phyloP scores from a whole-genome alignment of 1,140 invertebrate species.

The Heliconius nattereri region DNA sequence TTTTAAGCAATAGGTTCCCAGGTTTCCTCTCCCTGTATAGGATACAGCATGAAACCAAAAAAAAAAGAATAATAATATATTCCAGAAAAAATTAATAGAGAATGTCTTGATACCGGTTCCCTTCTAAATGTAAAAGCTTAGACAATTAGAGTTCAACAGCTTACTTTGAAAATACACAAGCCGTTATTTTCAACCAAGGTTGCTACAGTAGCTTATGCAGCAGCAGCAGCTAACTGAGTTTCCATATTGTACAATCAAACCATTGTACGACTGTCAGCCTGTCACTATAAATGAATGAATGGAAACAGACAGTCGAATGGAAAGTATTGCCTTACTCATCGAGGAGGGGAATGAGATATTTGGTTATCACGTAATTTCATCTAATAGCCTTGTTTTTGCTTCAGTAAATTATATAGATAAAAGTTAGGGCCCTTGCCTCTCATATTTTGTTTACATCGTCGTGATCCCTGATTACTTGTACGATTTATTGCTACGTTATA shows the following conservation, averaged over 20 bases:
- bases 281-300: neutral
- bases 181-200: neutral
- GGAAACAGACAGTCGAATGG: neutral
- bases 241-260: conserved; percentile 11
- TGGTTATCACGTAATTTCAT: conserved; percentile 44
- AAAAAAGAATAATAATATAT: no score
- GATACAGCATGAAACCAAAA: no score
- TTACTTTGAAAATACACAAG: no score
- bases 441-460: conserved; percentile 33
- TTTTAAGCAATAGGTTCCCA: no score
- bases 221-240: neutral
- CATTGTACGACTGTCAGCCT: neutral
- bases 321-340: conserved; percentile 16
- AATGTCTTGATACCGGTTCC: no score
- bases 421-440: conserved; percentile 36
- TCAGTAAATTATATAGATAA: conserved; percentile 46
- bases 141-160: no score
- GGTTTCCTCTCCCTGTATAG: no score
- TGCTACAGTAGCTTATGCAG: neutral
- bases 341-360: conserved; percentile 40
- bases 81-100: no score
- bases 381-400: conserved; percentile 60
- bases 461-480: conserved; percentile 31
- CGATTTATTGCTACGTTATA: conserved; percentile 29
- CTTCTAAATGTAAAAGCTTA: no score